Percentiles rank a stretch among this genome's conserved stretches.
Conservation (phyloP, 2,113 vertebrate genomes). For the Gadus macrocephalus region DNA sequence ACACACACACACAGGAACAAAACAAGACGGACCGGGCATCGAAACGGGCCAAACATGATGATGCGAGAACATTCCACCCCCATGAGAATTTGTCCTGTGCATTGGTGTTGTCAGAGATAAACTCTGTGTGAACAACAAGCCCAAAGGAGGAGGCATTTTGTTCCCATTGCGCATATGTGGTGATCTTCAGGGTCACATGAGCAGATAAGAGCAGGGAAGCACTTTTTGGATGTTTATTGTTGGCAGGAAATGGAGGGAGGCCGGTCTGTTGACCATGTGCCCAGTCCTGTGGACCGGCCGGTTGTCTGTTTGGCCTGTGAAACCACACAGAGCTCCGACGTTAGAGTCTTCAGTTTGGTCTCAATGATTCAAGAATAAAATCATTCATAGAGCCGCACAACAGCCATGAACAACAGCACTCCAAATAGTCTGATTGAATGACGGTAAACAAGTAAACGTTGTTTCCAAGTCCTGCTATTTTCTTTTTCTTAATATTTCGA, state of each 20-base stretch:
- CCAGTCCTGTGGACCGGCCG: conserved; percentile 4
- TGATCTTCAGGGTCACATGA: conserved; percentile 48
- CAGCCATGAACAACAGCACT: too few species aligned
- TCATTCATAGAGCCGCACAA: too few species aligned
- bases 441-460: too few species aligned
- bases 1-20: neutral
- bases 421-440: too few species aligned
- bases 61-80: conserved; percentile 58
- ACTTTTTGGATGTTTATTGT: conserved; percentile 8
- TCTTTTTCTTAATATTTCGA: neutral
- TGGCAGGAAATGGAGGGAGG: conserved; percentile 21
- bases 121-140: conserved; percentile 49
- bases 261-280: conserved; percentile 24
- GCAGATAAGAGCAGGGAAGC: conserved; percentile 45
- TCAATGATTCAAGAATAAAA: too few species aligned
- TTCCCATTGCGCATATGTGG: conserved; percentile 58
- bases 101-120: conserved; percentile 60
- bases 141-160: conserved; percentile 40
- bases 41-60: conserved; percentile 52
- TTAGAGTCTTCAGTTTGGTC: neutral
- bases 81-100: conserved; percentile 39
- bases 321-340: neutral
- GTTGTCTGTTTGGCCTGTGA: neutral
- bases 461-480: neutral
- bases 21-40: conserved; percentile 7